Conservation (phyloP, 2,113 vertebrate genomes). For the Dipodomys spectabilis region DNA sequence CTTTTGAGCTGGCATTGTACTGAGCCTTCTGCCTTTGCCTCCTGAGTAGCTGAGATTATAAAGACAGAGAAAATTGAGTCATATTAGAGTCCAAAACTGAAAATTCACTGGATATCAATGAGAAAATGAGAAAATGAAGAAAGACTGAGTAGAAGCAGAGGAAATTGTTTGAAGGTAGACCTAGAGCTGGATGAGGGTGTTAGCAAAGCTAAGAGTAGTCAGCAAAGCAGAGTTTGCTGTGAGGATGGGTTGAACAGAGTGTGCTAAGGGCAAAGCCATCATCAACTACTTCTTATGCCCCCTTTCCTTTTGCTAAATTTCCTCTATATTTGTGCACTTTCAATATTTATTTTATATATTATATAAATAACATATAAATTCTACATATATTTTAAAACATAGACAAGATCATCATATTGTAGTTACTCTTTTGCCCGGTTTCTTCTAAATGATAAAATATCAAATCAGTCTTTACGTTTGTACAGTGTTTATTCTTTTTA, state of each 20-base stretch:
- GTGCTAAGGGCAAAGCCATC: background rate
- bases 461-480: background rate
- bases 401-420: background rate
- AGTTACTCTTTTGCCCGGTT: background rate
- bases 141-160: background rate
- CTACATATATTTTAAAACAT: background rate
- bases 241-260: background rate
- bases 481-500: conserved; percentile 9
- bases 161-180: background rate
- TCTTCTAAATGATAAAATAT: background rate
- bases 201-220: background rate
- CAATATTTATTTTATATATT: no score
- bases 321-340: background rate
- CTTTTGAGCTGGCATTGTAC: no score
- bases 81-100: background rate
- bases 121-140: background rate
- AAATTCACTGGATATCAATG: background rate
- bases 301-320: background rate
- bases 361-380: background rate
- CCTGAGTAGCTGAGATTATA: no score
- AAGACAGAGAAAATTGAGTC: background rate
- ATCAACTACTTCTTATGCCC: background rate
- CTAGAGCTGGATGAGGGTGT: background rate
- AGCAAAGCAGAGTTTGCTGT: background rate
- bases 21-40: no score